A percentile compares a stretch with the other conserved stretches of the same genome.
Conservation (phyloP, 2,113 vertebrate genomes). For the Steatornis caripensis region DNA sequence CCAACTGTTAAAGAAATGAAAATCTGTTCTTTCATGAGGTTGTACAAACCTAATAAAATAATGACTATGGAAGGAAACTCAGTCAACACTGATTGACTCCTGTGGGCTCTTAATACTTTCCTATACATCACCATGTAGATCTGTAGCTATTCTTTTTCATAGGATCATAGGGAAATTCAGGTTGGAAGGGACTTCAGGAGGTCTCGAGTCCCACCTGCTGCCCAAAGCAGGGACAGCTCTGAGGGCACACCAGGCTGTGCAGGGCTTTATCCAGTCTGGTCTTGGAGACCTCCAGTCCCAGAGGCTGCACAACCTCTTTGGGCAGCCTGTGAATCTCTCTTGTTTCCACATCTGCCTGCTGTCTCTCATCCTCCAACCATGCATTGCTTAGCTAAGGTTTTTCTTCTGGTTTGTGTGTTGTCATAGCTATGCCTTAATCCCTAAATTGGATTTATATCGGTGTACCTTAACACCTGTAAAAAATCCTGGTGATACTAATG, state of each 20-base stretch:
- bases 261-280: neutral
- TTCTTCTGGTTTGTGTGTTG: neutral
- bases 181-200: neutral
- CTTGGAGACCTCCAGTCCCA: neutral
- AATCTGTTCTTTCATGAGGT: neutral
- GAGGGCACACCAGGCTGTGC: neutral
- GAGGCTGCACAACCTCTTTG: neutral
- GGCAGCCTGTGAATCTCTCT: neutral
- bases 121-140: neutral
- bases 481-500: neutral
- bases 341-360: neutral
- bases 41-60: neutral
- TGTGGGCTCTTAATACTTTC: neutral
- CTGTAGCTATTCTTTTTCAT: neutral
- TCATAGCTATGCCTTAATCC: neutral
- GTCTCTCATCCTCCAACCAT: neutral
- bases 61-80: neutral
- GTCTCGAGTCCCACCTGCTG: neutral
- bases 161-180: neutral
- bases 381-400: neutral
- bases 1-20: neutral
- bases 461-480: neutral
- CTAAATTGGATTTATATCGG: neutral
- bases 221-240: neutral
- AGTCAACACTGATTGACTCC: neutral